These are phyloP conservation scores for Cardiocondyla obscurior DNA, from an alignment of 1,140 invertebrate genomes.

Conservation along the genomic window DNA sequence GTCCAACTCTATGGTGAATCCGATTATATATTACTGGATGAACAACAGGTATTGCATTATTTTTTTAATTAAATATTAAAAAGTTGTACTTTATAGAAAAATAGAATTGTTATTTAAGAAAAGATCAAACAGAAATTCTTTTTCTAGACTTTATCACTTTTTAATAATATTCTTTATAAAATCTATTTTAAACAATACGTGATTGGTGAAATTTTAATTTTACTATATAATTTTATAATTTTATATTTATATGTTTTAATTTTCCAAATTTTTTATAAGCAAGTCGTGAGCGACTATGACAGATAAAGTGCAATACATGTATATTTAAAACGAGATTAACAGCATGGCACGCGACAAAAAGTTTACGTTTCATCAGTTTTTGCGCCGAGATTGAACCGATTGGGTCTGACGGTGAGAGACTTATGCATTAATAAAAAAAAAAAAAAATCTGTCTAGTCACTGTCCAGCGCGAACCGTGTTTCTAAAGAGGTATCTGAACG, in stretches of 20 bases:
- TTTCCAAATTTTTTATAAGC: not conserved
- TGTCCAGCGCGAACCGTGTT: too few relatives aligned
- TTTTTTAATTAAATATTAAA: too few relatives aligned
- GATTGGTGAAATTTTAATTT: not conserved
- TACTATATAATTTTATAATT: not conserved
- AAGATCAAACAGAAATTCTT: not conserved
- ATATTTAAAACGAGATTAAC: constrained; percentile 6
- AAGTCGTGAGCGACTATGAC: not conserved
- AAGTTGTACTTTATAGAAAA: constrained; percentile 5
- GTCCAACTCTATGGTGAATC: constrained; percentile 96
- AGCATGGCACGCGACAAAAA: not conserved
- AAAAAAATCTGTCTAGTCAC: too few relatives aligned
- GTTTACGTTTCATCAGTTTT: not conserved
- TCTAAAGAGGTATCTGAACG: too few relatives aligned
- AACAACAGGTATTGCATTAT: constrained; percentile 87
- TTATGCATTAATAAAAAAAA: not conserved
- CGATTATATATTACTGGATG: constrained; percentile 97
- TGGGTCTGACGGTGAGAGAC: not conserved
- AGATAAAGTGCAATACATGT: not conserved
- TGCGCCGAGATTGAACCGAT: not conserved
- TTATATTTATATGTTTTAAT: not conserved
- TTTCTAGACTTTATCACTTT: not conserved
- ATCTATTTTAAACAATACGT: not conserved
- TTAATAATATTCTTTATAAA: not conserved
- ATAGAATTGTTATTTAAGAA: not conserved